Conservation (phyloP, 2,888 invertebrate genomes). For the Chrysolina oricalcia region DNA sequence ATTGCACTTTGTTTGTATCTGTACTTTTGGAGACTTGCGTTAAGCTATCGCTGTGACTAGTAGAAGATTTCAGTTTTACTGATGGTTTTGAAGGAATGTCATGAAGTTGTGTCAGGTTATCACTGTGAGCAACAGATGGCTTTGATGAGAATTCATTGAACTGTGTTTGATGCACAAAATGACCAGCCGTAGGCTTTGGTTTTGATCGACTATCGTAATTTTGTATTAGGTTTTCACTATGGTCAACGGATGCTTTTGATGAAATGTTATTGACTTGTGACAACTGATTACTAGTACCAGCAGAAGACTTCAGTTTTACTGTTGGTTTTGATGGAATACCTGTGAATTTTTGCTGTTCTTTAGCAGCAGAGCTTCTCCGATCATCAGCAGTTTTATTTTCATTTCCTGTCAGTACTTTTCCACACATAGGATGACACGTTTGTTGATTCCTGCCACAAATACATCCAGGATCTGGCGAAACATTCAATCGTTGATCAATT, state of each 20-base stretch:
- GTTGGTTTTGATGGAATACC: constrained; percentile 52
- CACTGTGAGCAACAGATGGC: constrained; percentile 2
- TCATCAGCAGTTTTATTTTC: constrained; percentile 14
- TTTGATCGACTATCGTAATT: not conserved
- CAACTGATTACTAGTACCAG: not conserved
- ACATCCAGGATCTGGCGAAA: constrained; percentile 18
- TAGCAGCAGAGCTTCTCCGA: not conserved
- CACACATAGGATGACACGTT: not conserved
- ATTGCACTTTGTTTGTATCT: constrained; percentile 65
- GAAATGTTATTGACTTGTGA: not conserved
- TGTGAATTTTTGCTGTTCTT: constrained; percentile 8
- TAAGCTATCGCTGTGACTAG: constrained; percentile 9
- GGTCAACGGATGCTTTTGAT: not conserved
- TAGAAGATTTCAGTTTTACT: constrained; percentile 52
- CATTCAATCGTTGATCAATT: constrained; percentile 13
- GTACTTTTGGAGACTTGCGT: constrained; percentile 27
- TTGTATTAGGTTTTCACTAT: not conserved
- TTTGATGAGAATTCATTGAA: not conserved
- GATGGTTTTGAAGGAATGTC: constrained; percentile 60
- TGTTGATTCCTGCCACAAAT: not conserved
- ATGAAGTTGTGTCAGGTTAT: constrained; percentile 15
- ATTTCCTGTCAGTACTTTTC: not conserved
- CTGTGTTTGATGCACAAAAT: not conserved
- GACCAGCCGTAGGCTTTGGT: not conserved
- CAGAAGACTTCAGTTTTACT: not conserved